Evolutionary conservation across 2,888 invertebrate genomes (phyloP).

Genomic region (Litoditis marina): DNA sequence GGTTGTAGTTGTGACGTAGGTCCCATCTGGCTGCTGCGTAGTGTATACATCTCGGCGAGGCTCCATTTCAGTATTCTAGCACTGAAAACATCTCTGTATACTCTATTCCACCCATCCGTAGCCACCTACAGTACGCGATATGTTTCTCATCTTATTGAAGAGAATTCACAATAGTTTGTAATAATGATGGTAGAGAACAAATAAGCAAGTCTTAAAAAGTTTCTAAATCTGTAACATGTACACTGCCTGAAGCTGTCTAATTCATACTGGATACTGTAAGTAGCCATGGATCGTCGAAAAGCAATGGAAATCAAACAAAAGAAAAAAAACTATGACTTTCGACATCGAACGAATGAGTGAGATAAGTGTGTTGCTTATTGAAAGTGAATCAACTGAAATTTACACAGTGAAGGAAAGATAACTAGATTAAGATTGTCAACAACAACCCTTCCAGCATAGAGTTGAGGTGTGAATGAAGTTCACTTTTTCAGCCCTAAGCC

Average conservation of each 20-base stretch:
- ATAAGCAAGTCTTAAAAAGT: background rate
- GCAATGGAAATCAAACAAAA: background rate
- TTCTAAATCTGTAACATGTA: background rate
- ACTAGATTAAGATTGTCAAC: too few relatives aligned
- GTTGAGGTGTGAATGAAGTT: too few relatives aligned
- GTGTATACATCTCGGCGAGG: conserved; percentile 48
- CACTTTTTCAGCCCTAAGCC: too few relatives aligned
- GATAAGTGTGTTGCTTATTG: background rate
- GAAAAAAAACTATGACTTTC: background rate
- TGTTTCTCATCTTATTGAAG: too few relatives aligned
- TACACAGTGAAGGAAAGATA: background rate
- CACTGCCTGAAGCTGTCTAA: background rate
- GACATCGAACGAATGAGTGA: background rate
- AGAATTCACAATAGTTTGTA: too few relatives aligned
- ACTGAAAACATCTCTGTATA: background rate
- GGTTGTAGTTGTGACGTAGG: conserved; percentile 53
- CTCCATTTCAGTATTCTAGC: background rate
- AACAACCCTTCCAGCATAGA: too few relatives aligned
- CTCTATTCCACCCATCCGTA: too few relatives aligned
- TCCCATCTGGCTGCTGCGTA: conserved; percentile 55
- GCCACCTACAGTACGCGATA: too few relatives aligned
- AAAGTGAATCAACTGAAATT: background rate
- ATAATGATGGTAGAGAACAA: background rate
- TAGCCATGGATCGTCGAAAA: background rate
- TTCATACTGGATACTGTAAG: background rate